Conservation (phyloP, 2,797 vertebrate genomes). For the Capromys pilorides region DNA sequence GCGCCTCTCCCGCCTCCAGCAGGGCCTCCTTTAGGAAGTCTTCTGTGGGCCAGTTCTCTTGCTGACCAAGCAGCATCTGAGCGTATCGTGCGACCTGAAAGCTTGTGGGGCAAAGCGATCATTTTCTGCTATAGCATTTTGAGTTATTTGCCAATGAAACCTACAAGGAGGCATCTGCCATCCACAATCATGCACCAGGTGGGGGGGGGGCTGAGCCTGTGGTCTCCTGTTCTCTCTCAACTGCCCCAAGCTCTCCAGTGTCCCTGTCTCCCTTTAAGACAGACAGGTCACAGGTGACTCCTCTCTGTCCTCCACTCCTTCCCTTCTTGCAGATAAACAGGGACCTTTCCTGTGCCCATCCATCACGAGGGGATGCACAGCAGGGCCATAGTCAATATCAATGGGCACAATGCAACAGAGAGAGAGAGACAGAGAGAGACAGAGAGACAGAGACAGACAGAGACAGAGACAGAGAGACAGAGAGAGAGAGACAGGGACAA, state of each 20-base stretch:
- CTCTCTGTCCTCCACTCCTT: neutral
- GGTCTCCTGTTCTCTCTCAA: neutral
- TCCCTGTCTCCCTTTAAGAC: neutral
- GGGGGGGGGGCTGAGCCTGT: rapidly evolving
- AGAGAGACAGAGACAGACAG: no score
- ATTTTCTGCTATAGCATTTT: neutral
- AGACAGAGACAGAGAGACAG: no score
- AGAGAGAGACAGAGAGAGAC: neutral
- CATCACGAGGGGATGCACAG: neutral
- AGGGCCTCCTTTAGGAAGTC: neutral
- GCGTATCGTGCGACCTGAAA: neutral
- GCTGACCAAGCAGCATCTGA: neutral
- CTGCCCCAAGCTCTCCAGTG: neutral
- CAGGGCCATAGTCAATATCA: neutral
- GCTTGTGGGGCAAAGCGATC: neutral
- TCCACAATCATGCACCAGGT: neutral
- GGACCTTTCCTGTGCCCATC: neutral
- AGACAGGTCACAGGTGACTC: neutral
- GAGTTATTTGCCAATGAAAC: neutral
- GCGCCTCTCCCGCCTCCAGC: neutral
- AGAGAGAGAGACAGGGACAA: neutral
- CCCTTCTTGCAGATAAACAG: neutral
- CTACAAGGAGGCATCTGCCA: neutral
- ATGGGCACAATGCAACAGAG: neutral
- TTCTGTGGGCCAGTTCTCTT: neutral